A percentile compares a stretch with the other conserved stretches of the same genome.
phyloP scores from a whole-genome alignment of 2,797 vertebrate genomes.

The Sebastes paucispinis region DNA sequence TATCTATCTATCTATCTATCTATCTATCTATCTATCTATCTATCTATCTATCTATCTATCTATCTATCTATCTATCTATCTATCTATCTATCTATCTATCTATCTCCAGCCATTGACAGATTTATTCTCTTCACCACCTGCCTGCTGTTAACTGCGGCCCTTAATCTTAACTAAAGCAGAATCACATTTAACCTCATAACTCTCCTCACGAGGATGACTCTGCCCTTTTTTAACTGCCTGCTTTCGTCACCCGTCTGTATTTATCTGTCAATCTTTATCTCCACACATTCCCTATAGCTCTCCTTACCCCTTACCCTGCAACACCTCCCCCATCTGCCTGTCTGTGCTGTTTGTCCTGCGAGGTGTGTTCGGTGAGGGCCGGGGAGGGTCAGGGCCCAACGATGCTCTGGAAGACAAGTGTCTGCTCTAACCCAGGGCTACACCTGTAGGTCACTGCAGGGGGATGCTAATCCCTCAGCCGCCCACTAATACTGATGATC shows the following conservation, averaged over 20 bases:
- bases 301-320: not conserved
- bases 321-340: constrained; percentile 38
- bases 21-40: not conserved
- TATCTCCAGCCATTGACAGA: not conserved
- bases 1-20: not conserved
- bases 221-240: not conserved
- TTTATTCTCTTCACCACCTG: not conserved
- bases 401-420: constrained; percentile 79
- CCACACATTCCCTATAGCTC: not conserved
- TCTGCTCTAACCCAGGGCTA: constrained; percentile 84
- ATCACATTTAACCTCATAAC: not conserved
- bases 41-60: not conserved
- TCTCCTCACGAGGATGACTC: not conserved
- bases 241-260: not conserved
- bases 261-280: constrained; percentile 20
- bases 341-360: constrained; percentile 30
- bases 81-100: not conserved
- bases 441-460: constrained; percentile 85
- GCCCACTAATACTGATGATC: constrained; percentile 84
- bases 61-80: not conserved
- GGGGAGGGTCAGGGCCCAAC: constrained; percentile 55
- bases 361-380: constrained; percentile 36
- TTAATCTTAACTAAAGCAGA: not conserved
- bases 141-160: not conserved
- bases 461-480: constrained; percentile 82